A percentile compares a stretch with the other conserved stretches of the same genome.
Conservation (phyloP, 2,888 invertebrate species). For the Meta bourneti region DNA sequence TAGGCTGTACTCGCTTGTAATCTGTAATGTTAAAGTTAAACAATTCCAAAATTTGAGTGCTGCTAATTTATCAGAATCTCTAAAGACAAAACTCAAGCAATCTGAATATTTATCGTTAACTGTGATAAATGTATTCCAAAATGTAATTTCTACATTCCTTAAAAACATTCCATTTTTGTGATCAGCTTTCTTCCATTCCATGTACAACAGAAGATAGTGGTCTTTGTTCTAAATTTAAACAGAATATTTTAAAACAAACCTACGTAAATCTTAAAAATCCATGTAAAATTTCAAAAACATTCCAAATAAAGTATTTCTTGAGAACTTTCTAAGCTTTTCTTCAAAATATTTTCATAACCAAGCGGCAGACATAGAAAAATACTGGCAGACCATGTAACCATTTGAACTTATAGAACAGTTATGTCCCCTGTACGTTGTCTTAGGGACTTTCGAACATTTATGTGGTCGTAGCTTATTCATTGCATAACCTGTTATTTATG, state of each 20-base stretch:
- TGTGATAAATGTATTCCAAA: neutral
- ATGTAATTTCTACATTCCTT: neutral
- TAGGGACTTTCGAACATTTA: slow-evolving; percentile 59
- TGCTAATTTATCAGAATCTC: too few relatives aligned
- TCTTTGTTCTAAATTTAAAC: neutral
- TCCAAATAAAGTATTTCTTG: too few relatives aligned
- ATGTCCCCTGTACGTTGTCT: slow-evolving; percentile 47
- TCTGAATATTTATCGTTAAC: neutral
- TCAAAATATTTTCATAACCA: neutral
- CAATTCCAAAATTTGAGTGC: too few relatives aligned
- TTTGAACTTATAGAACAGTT: slow-evolving; percentile 36
- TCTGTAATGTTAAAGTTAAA: too few relatives aligned
- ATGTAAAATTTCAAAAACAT: too few relatives aligned
- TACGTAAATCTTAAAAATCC: too few relatives aligned
- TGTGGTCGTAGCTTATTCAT: slow-evolving; percentile 70
- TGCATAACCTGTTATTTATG: slow-evolving; percentile 71
- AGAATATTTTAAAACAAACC: neutral
- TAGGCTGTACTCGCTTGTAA: too few relatives aligned
- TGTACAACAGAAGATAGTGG: neutral
- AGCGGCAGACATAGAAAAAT: slow-evolving; percentile 36
- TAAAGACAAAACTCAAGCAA: neutral
- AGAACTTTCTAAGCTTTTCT: neutral
- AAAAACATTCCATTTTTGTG: neutral
- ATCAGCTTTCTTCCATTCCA: neutral
- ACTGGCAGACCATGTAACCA: slow-evolving; percentile 37